phyloP scores from a whole-genome alignment of 2,797 vertebrate species.

The Loriculus beryllinus region DNA sequence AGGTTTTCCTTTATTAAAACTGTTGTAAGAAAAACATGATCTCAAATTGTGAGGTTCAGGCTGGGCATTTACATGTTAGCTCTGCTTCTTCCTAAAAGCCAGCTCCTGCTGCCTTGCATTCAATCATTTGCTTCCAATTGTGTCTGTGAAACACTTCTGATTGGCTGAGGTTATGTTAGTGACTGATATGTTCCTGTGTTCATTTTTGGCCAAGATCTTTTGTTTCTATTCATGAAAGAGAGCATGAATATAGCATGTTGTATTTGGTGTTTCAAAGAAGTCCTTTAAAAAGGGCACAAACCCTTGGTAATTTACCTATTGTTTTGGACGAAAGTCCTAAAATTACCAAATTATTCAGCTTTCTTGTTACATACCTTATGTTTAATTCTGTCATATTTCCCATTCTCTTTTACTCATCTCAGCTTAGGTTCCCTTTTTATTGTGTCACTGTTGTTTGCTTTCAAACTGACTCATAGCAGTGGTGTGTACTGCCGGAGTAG shows the following conservation, averaged over 20 bases:
- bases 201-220: neutral
- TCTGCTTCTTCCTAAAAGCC: neutral
- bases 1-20: neutral
- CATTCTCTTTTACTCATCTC: neutral
- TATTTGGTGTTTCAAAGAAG: neutral
- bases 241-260: neutral
- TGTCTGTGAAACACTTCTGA: neutral
- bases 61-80: neutral
- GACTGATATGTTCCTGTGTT: neutral
- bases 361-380: neutral
- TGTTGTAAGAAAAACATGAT: neutral
- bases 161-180: neutral
- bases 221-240: neutral
- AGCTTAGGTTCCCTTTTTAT: neutral
- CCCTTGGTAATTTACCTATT: neutral
- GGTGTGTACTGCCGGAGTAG: neutral
- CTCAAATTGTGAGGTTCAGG: neutral
- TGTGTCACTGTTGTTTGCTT: neutral
- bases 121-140: neutral
- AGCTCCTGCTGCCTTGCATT: neutral
- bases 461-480: neutral
- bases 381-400: neutral
- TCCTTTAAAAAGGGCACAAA: neutral
- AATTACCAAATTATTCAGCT: neutral
- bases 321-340: neutral